Base-by-base conservation (phyloP, 2,113 vertebrate genomes). In the Albula goreensis region DNA sequence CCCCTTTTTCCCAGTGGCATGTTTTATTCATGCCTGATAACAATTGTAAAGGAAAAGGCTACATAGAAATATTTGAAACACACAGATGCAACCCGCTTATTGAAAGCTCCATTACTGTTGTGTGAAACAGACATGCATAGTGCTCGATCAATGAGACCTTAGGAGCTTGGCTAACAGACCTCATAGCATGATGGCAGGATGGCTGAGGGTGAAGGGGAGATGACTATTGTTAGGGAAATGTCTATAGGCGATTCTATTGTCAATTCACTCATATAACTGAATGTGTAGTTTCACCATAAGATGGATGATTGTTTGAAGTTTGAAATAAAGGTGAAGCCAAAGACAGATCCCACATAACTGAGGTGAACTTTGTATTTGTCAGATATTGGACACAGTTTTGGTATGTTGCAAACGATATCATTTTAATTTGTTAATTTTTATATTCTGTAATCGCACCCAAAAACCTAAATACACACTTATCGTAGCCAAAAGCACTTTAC, bases 11-110 rank as follows among this genome's bases (percentile, higher is more conserved):
- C 13, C 50, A 82, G 74, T 53, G 49, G 22, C 60, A 89, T 87
- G 81, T 88, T 89, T 89, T 86, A 89, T 91, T 89, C 86, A 91
- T 88, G 83, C 52, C 10, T 74, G 86, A 90, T 84, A 78, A 85
- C 19, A n/a, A 51, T 60, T 78, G 80, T 78, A 82, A 70, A 60
- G 79, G 50, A 84, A 41, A 70, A n/a, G 5, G 17, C 6, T 41
- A 50, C 25, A 48, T 13, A 82, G 8, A 48, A 31, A 25, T 82
- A 31, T n/a, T 31, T 78, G 4, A 31, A 78, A 48, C 12, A 78
- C 41, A 57, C 15, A 57, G 19, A 81, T 25, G n/a, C 51, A 82
- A 8, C 81, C 4, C 22, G 66, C 57, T 25, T 48, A 22, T 83
- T 57, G 49, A 66, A 49, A 41, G 31, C 31, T 41, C 31, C 51